Conservation (phyloP, 2,888 invertebrate genomes). For the Agonum fuliginosum region DNA sequence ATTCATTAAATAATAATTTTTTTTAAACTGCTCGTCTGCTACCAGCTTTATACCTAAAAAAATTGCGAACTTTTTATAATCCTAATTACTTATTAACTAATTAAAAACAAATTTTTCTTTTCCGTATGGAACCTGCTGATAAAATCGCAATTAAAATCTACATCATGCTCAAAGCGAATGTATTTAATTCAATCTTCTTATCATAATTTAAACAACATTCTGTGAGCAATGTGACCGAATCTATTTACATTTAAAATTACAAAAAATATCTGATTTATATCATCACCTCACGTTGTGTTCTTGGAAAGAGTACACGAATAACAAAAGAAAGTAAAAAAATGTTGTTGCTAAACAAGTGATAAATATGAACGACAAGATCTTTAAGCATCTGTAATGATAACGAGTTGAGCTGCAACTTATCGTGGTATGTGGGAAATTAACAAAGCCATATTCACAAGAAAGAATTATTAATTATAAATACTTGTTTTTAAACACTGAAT, state of each 20-base stretch:
- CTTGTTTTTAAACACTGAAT: too few species aligned
- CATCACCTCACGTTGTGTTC: constrained; percentile 22
- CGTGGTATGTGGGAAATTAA: too few species aligned
- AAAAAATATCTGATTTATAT: constrained; percentile 38
- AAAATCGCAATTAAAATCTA: constrained; percentile 23
- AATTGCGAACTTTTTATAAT: too few species aligned
- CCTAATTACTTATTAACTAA: too few species aligned
- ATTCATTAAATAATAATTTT: too few species aligned
- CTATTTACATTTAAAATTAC: constrained; percentile 41
- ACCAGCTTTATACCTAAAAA: too few species aligned
- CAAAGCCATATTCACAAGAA: too few species aligned
- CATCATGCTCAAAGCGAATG: background rate
- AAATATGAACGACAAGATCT: constrained; percentile 30
- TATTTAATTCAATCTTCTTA: constrained; percentile 29
- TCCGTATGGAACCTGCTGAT: background rate
- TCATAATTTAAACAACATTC: constrained; percentile 36
- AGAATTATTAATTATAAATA: too few species aligned
- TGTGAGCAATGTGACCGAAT: constrained; percentile 35
- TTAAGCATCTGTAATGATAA: too few species aligned
- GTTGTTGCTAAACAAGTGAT: constrained; percentile 35
- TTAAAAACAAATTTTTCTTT: background rate
- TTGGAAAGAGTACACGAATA: constrained; percentile 30
- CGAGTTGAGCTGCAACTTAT: too few species aligned
- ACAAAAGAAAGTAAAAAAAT: constrained; percentile 36
- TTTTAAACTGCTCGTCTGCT: too few species aligned